Evolutionary conservation across 2,797 vertebrate genomes (phyloP).

Genomic region (Rhynchotus rufescens): DNA sequence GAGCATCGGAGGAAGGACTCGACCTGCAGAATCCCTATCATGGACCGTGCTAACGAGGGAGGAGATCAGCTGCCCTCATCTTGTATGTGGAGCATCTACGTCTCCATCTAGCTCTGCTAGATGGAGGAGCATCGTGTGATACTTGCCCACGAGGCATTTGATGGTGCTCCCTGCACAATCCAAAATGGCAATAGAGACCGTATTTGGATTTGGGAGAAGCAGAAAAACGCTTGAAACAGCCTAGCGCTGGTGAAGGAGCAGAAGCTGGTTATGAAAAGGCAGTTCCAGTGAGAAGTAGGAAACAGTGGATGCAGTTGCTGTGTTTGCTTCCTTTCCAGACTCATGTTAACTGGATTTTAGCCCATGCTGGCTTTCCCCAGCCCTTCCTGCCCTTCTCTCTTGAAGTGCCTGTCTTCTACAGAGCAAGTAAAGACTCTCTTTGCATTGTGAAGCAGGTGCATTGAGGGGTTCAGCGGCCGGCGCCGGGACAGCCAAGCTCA

Average conservation of each 20-base stretch:
- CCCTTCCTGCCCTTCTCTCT: not conserved
- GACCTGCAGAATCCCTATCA: not conserved
- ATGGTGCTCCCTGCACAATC: not conserved
- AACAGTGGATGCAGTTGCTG: not conserved
- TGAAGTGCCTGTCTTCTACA: not conserved
- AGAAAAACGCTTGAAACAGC: not conserved
- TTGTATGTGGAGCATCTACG: not conserved
- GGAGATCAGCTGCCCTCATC: not conserved
- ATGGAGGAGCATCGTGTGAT: not conserved
- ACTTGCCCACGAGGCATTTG: not conserved
- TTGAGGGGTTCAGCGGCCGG: not conserved
- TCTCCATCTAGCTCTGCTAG: not conserved
- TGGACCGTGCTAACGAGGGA: not conserved
- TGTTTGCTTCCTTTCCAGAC: constrained; percentile 35
- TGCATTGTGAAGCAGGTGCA: not conserved
- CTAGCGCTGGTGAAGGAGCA: not conserved
- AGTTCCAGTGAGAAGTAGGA: not conserved
- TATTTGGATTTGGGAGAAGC: not conserved
- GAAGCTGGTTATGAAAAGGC: not conserved
- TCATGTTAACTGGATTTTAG: not conserved
- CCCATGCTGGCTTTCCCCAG: not conserved
- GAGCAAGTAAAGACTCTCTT: not conserved
- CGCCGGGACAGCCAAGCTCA: not conserved
- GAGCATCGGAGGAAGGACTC: not conserved
- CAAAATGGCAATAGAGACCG: not conserved